Evolutionary conservation across 64 coral and sea anemone species (phyloP).

Genomic region (Montipora capricornis): DNA sequence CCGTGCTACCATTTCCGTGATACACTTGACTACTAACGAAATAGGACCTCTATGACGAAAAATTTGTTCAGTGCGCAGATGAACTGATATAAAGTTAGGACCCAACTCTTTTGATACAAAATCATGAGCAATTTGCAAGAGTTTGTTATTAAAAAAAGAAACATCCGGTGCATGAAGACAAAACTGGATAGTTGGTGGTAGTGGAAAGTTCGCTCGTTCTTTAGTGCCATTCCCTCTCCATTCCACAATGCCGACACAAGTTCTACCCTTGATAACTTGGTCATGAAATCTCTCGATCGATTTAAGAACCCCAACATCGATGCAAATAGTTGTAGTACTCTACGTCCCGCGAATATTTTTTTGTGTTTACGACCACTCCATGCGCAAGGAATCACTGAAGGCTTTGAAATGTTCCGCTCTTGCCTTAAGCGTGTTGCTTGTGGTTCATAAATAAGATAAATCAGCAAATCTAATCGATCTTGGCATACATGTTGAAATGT

Average conservation of each 20-base stretch:
- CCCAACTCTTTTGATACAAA: constrained; percentile 73
- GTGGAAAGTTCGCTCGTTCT: constrained; percentile 63
- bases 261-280: constrained; percentile 56
- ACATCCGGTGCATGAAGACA: constrained; percentile 22
- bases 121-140: background rate
- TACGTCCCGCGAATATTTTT: constrained; percentile 11
- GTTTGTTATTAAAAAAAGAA: constrained; percentile 54
- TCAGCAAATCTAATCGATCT: constrained; percentile 74
- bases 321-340: constrained; percentile 80
- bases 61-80: constrained; percentile 83
- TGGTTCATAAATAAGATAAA: constrained; percentile 59
- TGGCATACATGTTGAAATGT: constrained; percentile 77
- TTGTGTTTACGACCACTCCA: background rate
- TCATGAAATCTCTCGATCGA: constrained; percentile 67
- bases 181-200: constrained; percentile 45
- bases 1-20: constrained; percentile 53
- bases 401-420: constrained; percentile 38
- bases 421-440: background rate
- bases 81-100: constrained; percentile 61
- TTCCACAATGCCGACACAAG: constrained; percentile 81
- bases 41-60: constrained; percentile 54
- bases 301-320: constrained; percentile 79
- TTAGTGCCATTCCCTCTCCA: constrained; percentile 85
- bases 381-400: too few relatives aligned
- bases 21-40: constrained; percentile 44